phyloP scores from a whole-genome alignment of 2,113 vertebrate genomes.

The Vanacampus margaritifer region DNA sequence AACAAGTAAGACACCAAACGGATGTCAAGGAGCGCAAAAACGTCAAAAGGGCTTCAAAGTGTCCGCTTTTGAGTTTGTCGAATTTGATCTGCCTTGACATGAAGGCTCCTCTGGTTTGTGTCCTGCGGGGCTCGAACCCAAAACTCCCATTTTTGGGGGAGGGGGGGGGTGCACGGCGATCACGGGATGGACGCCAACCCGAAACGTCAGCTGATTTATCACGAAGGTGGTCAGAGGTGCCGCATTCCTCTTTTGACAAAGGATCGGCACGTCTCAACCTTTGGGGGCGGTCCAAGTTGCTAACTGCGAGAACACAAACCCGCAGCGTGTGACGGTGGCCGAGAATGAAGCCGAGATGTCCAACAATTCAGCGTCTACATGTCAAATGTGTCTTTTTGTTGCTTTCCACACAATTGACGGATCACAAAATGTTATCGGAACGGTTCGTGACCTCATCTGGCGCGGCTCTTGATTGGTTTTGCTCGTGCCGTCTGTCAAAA shows the following conservation, averaged over 20 bases:
- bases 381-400: no score
- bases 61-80: conserved; percentile 40
- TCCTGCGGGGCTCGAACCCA: conserved; percentile 47
- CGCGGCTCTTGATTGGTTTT: no score
- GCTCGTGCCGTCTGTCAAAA: no score
- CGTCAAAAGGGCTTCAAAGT: conserved; percentile 41
- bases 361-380: no score
- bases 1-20: no score
- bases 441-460: no score
- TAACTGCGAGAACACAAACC: no score
- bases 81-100: conserved; percentile 60
- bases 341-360: no score
- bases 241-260: neutral
- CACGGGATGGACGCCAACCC: conserved; percentile 35
- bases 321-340: no score
- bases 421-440: no score
- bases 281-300: neutral
- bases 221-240: neutral
- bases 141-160: conserved; percentile 49
- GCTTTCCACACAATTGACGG: no score
- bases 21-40: conserved; percentile 33
- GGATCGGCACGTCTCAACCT: neutral
- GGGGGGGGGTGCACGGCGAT: no score
- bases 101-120: conserved; percentile 55
- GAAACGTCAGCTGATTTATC: conserved; percentile 23